A percentile compares a stretch with the other conserved stretches of the same genome.
phyloP scores from a whole-genome alignment of 2,797 vertebrate species.

The Scleropages formosus region DNA sequence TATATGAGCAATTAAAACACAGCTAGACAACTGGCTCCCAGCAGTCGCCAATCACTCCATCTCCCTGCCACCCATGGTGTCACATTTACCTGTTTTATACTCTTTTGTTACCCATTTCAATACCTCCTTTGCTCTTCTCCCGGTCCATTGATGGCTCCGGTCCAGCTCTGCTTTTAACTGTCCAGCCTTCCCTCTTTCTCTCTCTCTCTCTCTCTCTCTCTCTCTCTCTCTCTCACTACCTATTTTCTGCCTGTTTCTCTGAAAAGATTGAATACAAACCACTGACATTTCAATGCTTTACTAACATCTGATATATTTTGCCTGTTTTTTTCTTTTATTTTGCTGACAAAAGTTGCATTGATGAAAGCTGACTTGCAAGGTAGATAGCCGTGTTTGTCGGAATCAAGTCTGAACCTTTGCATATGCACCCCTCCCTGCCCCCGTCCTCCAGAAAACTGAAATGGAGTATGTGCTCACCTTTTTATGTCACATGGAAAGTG shows the following conservation, averaged over 20 bases:
- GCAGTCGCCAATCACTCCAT: not conserved
- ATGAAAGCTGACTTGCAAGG: conserved; percentile 99
- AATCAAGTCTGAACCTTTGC: conserved; percentile 78
- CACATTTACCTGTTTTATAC: conserved; percentile 1
- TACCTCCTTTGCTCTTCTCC: not conserved
- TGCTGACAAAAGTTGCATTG: conserved; percentile 96
- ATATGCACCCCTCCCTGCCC: conserved; percentile 53
- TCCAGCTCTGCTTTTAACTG: not conserved
- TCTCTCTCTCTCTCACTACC: conserved; percentile 57
- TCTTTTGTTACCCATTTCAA: conserved; percentile 18
- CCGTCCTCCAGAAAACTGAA: conserved; percentile 19
- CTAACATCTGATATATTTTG: conserved; percentile 93
- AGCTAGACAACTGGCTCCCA: not conserved
- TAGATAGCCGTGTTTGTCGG: conserved; percentile 88
- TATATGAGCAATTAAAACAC: not conserved
- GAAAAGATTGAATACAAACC: conserved; percentile 62
- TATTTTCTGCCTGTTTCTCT: conserved; percentile 67
- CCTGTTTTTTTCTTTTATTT: conserved; percentile 86
- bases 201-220: conserved; percentile 43
- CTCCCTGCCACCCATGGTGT: not conserved
- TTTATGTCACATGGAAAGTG: conserved; percentile 13
- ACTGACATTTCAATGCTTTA: conserved; percentile 81
- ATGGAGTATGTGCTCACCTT: not conserved
- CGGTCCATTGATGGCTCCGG: not conserved
- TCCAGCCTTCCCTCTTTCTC: conserved; percentile 25